Base-by-base conservation (phyloP, 2,797 vertebrate genomes). In the Tokudaia muenninki region DNA sequence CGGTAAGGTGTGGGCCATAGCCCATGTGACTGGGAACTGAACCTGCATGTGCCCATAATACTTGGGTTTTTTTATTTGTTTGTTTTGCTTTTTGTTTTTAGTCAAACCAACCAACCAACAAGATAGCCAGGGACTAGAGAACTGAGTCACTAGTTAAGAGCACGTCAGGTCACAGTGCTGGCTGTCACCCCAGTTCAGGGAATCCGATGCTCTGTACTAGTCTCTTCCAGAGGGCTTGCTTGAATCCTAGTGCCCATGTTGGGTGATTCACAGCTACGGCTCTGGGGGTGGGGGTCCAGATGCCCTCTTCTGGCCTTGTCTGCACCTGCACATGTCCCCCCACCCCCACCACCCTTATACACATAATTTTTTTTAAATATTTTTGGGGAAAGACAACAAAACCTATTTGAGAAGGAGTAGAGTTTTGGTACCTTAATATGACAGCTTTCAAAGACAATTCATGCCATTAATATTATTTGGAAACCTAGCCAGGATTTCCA, bases 401-500 rank as follows among this genome's bases (percentile, higher is more conserved):
- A 72, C 50, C 47, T 72, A 74, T 87, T 74, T 87, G 12, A 9
- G n/a, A 87, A 74, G 24, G 26, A 74, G 14, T 87, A 87, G 41
- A 74, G 34, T 74, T 74, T 72, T 72, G 34, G 9, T 87, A 16
- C n/a, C 72, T 90, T 83, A 88, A 14, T 86, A 34, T 37, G 75
- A 84, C 61, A 90, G 0, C 47, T 94, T 89, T 90, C 93, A 77
- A 92, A 94, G 67, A 75, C 67, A 94, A 47, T 75, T 6, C 6
- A 9, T 61, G 12, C 41, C 77, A 55, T 87, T 90, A 87, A 57
- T 94, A 92, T 94, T 88, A 90, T 78, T 90, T 88, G 14, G 84
- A 93, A 91, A 65, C 79, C 29, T 93, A 75, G 75, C 61, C 52
- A 50, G 59, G 61, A 24, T 90, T 95, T 96, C 92, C 78, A 89